Conservation (phyloP, 2,888 invertebrate species). For the Drosophila kokeensis region DNA sequence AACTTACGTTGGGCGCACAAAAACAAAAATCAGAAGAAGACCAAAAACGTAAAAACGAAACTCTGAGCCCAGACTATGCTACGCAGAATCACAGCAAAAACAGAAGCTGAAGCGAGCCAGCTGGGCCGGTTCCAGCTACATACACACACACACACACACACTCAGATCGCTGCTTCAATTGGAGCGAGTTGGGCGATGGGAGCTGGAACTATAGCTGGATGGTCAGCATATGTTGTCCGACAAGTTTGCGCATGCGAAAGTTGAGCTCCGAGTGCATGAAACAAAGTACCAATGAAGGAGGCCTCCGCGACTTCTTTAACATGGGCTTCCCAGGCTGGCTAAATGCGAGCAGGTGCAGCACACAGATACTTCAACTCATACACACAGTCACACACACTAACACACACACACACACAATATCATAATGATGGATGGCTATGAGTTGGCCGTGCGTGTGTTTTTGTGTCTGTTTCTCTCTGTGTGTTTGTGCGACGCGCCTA, state of each 20-base stretch:
- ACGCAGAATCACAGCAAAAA: conserved; percentile 77
- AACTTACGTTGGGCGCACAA: conserved; percentile 72
- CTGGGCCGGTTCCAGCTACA: conserved; percentile 55
- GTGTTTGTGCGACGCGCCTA: conserved; percentile 68
- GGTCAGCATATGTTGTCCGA: conserved; percentile 71
- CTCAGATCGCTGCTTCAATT: conserved; percentile 37
- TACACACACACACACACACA: neutral
- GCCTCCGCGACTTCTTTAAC: conserved; percentile 26
- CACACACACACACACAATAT: conserved; percentile 46
- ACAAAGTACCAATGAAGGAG: conserved; percentile 80
- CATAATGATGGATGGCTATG: conserved; percentile 76
- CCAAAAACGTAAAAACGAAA: conserved; percentile 18
- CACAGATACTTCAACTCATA: conserved; percentile 28
- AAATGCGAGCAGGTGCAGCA: conserved; percentile 78
- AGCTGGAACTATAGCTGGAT: conserved; percentile 51
- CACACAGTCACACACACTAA: conserved; percentile 18
- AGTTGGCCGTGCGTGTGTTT: conserved; percentile 27
- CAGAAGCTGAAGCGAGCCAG: conserved; percentile 70
- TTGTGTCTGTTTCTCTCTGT: conserved; percentile 31
- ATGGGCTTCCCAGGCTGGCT: conserved; percentile 49
- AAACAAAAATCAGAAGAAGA: conserved; percentile 40
- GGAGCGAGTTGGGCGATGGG: conserved; percentile 28
- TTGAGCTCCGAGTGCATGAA: conserved; percentile 60
- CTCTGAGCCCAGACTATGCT: conserved; percentile 14
- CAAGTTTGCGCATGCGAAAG: conserved; percentile 77